Evolutionary conservation across 2,797 vertebrate species (phyloP).

Genomic region (Myoxocephalus aenaeus): DNA sequence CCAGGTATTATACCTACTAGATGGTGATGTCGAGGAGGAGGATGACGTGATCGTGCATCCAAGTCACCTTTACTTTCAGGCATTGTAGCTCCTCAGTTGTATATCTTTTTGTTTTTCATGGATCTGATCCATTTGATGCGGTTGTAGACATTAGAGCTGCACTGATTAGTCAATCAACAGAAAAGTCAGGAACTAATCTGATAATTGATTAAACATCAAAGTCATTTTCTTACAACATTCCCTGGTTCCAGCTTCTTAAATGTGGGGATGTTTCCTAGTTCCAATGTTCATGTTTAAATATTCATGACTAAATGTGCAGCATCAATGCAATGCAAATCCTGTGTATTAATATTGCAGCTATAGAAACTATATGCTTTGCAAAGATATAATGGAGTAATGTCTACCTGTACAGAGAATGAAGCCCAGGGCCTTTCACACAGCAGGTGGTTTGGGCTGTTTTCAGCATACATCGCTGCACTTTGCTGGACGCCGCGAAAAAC

Average conservation of each 20-base stretch:
- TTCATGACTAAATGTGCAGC: neutral
- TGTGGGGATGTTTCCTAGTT: neutral
- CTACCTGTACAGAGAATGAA: too few species aligned
- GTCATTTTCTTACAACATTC: neutral
- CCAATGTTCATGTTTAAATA: neutral
- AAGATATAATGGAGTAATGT: neutral
- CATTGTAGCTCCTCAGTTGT: neutral
- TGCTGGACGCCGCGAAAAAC: too few species aligned
- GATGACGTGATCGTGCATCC: neutral
- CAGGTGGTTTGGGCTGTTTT: too few species aligned
- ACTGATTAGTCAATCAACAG: neutral
- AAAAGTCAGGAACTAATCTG: neutral
- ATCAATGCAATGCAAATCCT: too few species aligned
- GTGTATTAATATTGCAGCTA: neutral
- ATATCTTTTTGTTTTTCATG: neutral
- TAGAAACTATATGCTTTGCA: neutral
- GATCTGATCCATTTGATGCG: neutral
- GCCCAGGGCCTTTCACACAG: too few species aligned
- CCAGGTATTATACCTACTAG: conserved; percentile 35
- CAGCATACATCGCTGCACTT: too few species aligned
- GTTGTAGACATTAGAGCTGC: neutral
- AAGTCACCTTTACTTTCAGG: conserved; percentile 4
- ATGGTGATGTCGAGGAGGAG: conserved; percentile 25
- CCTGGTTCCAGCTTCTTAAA: neutral
- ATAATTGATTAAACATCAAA: neutral